Evolutionary conservation across 1,140 invertebrate species (phyloP).

Genomic region (Aethina tumida): DNA sequence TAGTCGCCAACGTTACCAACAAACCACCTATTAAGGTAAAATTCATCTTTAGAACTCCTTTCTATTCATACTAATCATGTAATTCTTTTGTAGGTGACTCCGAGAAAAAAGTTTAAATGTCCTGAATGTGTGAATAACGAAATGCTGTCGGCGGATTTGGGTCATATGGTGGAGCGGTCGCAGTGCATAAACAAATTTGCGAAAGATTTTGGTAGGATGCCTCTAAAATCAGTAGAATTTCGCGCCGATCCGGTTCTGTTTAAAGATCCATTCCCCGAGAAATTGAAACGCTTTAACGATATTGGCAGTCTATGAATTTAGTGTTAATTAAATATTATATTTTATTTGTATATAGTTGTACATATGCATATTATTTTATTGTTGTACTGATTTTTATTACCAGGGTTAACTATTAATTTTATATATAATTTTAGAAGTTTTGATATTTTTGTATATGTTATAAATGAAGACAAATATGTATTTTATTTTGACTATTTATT

Average conservation of each 20-base stretch:
- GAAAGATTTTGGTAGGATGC: conserved; percentile 77
- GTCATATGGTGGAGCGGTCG: conserved; percentile 88
- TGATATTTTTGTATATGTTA: conserved; percentile 20
- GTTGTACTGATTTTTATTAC: conserved; percentile 19
- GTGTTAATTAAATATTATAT: not conserved
- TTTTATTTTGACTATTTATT: conserved; percentile 3
- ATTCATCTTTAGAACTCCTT: conserved; percentile 4
- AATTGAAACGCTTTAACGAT: conserved; percentile 82
- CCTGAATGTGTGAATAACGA: conserved; percentile 89
- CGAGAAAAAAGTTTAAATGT: conserved; percentile 96
- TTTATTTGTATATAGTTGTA: conserved; percentile 6
- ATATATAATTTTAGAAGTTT: conserved; percentile 15
- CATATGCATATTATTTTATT: conserved; percentile 16
- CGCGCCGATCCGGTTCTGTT: conserved; percentile 91
- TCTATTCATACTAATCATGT: conserved; percentile 5
- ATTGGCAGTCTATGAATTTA: conserved; percentile 72
- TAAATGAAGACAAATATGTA: conserved; percentile 16
- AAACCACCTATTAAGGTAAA: conserved; percentile 87
- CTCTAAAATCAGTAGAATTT: conserved; percentile 82
- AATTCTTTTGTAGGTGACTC: conserved; percentile 67
- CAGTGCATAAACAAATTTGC: conserved; percentile 86
- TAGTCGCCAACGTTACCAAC: conserved; percentile 80
- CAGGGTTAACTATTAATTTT: conserved; percentile 21
- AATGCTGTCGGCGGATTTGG: conserved; percentile 85
- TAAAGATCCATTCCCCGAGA: conserved; percentile 77